Conservation (phyloP, 1,140 invertebrate species). For the fruit fly (Drosophila melanogaster) region Release_6_plus_ISO1_MT NC_004354.4:7431501-7432000, state of each 20-base stretch:
- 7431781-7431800: conserved; percentile 57
- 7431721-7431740: conserved; percentile 67
- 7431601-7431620: conserved; percentile 46
- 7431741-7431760: conserved; percentile 25
- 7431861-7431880: conserved; percentile 83
- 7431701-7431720: conserved; percentile 5
- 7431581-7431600: conserved; percentile 21
- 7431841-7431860: conserved; percentile 77
- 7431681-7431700: conserved; percentile 73
- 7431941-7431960: conserved; percentile 76
- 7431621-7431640: conserved; percentile 68
- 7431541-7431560: conserved; percentile 82
- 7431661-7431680: conserved; percentile 37
- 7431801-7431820: conserved; percentile 76
- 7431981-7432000: conserved; percentile 43
- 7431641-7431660: conserved; percentile 82
- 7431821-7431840: conserved; percentile 28
- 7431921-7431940: conserved; percentile 61
- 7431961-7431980: conserved; percentile 76
- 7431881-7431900: conserved; percentile 81
- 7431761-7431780: conserved; percentile 3
- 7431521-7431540: conserved; percentile 84
- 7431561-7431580: conserved; percentile 9
- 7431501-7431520: conserved; percentile 83
- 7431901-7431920: conserved; percentile 10